These are phyloP conservation scores for Oncorhynchus tshawytscha DNA, from an alignment of 2,113 vertebrate genomes.

Conservation along the genomic window DNA sequence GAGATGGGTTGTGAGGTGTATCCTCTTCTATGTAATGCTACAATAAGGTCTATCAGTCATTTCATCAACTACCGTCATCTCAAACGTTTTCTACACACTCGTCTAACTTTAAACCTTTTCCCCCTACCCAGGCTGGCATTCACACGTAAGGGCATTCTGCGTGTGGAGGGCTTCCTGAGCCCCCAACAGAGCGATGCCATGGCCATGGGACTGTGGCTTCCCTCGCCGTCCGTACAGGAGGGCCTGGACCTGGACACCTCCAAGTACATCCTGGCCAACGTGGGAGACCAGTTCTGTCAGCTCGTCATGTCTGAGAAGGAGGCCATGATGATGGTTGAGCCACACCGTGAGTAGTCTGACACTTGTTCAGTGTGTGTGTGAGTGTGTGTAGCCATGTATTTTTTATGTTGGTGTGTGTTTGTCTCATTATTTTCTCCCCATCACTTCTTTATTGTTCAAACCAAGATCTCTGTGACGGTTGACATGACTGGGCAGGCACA, in stretches of 20 bases:
- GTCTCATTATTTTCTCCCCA: too few species aligned
- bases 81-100: not conserved
- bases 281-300: constrained; percentile 98
- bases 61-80: not conserved
- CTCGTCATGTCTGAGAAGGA: constrained; percentile 99
- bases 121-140: constrained; percentile 83
- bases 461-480: too few species aligned
- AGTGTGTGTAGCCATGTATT: not conserved
- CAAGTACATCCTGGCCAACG: constrained; percentile 98
- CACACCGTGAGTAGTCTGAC: constrained; percentile 85
- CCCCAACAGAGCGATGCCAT: constrained; percentile 96
- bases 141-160: constrained; percentile 92
- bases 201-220: constrained; percentile 97
- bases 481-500: too few species aligned
- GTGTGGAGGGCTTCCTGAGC: constrained; percentile 95
- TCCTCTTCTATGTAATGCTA: not conserved
- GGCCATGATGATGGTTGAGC: constrained; percentile 99
- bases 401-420: too few species aligned
- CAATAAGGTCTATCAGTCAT: too few species aligned
- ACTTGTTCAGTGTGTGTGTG: too few species aligned
- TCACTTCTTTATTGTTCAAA: too few species aligned
- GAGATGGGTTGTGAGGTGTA: not conserved
- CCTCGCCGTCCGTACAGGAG: constrained; percentile 84
- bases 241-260: constrained; percentile 96
- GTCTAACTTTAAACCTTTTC: too few species aligned